phyloP scores from a whole-genome alignment of 2,797 vertebrate genomes.

The Carcharodon carcharias region DNA sequence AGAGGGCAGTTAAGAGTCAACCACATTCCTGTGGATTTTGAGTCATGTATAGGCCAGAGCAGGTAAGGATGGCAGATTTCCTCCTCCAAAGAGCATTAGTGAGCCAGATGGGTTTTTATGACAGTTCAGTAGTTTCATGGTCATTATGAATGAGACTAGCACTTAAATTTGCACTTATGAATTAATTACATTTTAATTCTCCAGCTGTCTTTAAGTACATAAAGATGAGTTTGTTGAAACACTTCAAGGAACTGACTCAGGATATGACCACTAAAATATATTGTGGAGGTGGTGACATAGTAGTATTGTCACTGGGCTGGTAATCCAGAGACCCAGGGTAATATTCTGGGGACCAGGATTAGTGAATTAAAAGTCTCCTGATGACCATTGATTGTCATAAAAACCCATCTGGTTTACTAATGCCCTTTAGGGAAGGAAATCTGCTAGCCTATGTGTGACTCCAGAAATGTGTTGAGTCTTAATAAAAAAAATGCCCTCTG shows the following conservation, averaged over 20 bases:
- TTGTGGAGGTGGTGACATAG: too few species aligned
- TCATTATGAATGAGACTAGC: not conserved
- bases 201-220: not conserved
- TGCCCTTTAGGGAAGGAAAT: too few species aligned
- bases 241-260: not conserved
- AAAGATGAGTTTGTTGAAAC: not conserved
- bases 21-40: not conserved
- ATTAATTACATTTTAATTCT: not conserved
- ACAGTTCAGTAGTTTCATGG: not conserved
- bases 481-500: too few species aligned
- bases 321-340: too few species aligned
- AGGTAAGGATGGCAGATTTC: not conserved
- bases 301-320: too few species aligned
- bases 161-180: not conserved
- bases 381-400: too few species aligned
- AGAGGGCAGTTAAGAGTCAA: not conserved
- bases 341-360: too few species aligned
- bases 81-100: too few species aligned
- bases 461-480: too few species aligned
- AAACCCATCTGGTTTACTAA: too few species aligned
- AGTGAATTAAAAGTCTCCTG: too few species aligned
- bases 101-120: not conserved
- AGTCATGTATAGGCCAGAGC: not conserved
- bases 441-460: too few species aligned
- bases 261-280: not conserved